Base-by-base conservation (phyloP, 2,888 invertebrate species). In the Geotrupes spiniger region DNA sequence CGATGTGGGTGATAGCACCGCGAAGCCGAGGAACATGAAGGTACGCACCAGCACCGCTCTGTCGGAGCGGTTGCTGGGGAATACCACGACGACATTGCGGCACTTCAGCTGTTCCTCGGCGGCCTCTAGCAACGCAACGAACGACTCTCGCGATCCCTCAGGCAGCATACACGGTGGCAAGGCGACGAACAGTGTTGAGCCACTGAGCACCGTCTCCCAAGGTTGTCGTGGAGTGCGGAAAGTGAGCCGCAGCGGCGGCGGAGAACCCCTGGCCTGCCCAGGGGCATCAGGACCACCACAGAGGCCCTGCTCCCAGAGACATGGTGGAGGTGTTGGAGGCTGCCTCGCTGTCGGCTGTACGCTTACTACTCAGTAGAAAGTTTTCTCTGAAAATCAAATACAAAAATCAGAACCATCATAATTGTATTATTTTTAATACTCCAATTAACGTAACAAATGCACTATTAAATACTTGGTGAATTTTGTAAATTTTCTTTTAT, bases 241-340 rank as follows among this genome's bases (percentile, higher is more conserved):
- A 59, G 70, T 63, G 51, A 70, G 67, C 64, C 71, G 70, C 63
- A 68, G 55, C 38, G 68, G 67, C 60, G 71, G 70, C 66, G 69
- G 64, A 53, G 60, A 60, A 60, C 67, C 65, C 69, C 70, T 67
- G 81, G 83, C 83, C 82, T 85, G 85, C 82, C 85, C 90, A 89
- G 94, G 93, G 85, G 85, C 95, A 95, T 96, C 96, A 97, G 95
- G 95, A 96, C 90, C 94, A 95, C 92, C 91, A 95, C 95, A 90
- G 95, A 94, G 95, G 95, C 94, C 94, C 94, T 83, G 92, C 89
- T 77, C 93, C 94, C 89, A 95, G 90, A 88, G 92, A 85, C 81
- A 85, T 82, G 81, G 82, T 84, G 75, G 82, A 85, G 71, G 83
- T 84, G 72, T 84, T 83, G 78, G 82, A 82, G 76, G 83, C 83